Evolutionary conservation across 2,113 vertebrate genomes (phyloP).

Genomic region (human (Homo sapiens)): DNA sequence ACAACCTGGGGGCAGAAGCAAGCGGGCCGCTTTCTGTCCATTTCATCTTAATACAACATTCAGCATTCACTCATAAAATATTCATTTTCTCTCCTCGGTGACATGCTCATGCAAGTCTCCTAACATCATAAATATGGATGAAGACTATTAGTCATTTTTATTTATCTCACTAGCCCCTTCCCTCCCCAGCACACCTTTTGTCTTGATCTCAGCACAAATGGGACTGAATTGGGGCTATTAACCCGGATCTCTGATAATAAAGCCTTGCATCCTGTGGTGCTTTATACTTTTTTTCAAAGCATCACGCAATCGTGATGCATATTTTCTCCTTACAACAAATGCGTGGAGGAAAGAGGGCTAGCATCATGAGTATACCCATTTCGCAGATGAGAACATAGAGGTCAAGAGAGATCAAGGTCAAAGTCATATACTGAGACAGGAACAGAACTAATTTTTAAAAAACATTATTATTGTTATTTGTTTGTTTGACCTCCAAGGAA

Average conservation of each 20-base stretch:
- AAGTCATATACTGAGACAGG: background rate
- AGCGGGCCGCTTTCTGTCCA: background rate
- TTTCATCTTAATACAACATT: background rate
- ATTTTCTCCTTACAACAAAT: background rate
- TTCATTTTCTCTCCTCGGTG: background rate
- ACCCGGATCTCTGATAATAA: background rate
- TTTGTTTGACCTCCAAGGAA: background rate
- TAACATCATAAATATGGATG: slow-evolving; percentile 49
- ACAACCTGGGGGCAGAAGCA: background rate
- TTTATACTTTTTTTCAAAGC: background rate
- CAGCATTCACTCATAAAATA: slow-evolving; percentile 27
- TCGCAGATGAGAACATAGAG: background rate
- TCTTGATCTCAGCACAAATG: background rate
- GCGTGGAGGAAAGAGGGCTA: background rate
- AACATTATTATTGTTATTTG: background rate
- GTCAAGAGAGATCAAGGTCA: background rate
- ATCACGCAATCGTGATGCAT: background rate
- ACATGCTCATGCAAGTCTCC: slow-evolving; percentile 18
- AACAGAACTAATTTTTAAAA: background rate
- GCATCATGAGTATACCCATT: background rate
- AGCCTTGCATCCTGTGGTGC: background rate
- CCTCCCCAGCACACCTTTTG: background rate
- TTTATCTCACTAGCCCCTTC: background rate
- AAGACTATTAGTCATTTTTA: slow-evolving; percentile 39
- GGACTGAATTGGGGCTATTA: background rate